phyloP scores from a whole-genome alignment of 1,140 invertebrate genomes.

The Propsilocerus akamusi region DNA sequence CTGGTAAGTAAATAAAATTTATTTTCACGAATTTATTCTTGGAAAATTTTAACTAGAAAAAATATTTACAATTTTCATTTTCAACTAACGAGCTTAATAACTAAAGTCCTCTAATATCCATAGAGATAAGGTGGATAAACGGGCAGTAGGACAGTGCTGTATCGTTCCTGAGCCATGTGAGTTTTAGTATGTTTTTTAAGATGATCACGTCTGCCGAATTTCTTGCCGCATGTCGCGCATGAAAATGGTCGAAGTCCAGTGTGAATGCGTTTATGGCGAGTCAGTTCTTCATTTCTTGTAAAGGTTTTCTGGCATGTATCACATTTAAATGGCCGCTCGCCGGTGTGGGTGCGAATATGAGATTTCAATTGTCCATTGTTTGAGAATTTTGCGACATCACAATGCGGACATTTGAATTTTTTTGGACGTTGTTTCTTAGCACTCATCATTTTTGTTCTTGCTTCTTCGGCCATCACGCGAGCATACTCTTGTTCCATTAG shows the following conservation, averaged over 20 bases:
- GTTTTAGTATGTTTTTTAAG: conserved; percentile 66
- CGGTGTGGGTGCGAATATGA: conserved; percentile 79
- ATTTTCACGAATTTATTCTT: neutral
- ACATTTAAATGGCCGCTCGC: conserved; percentile 72
- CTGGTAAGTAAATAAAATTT: neutral
- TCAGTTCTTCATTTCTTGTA: conserved; percentile 83
- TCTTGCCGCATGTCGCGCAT: conserved; percentile 62
- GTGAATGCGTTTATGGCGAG: conserved; percentile 79
- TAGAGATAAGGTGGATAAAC: neutral
- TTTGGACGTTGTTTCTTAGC: conserved; percentile 65
- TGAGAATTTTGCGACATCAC: conserved; percentile 64
- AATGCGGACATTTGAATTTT: conserved; percentile 74
- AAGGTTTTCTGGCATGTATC: conserved; percentile 79
- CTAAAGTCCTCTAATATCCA: neutral
- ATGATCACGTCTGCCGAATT: conserved; percentile 78
- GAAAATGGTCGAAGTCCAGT: conserved; percentile 62
- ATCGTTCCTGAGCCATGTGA: conserved; percentile 25
- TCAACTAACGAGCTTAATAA: neutral
- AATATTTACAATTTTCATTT: neutral
- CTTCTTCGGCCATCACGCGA: conserved; percentile 41
- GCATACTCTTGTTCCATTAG: conserved; percentile 42
- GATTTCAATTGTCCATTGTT: conserved; percentile 87
- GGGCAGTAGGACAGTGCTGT: neutral
- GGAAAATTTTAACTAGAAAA: neutral
- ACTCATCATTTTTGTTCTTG: conserved; percentile 36